A percentile compares a stretch with the other conserved stretches of the same genome.
Conservation (phyloP, 2,113 vertebrate genomes). For the Saccopteryx leptura region DNA sequence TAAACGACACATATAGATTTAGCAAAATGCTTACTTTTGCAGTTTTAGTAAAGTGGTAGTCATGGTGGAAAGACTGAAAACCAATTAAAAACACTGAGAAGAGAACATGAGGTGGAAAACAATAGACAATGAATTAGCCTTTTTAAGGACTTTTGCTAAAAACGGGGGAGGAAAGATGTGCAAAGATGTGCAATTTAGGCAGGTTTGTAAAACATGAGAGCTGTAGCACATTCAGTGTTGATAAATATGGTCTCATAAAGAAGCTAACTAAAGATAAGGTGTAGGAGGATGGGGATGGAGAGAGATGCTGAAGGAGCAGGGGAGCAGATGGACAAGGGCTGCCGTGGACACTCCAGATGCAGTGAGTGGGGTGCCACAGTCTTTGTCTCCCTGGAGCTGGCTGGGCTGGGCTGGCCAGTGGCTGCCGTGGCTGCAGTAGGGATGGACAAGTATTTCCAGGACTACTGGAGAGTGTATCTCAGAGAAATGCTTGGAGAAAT, state of each 20-base stretch:
- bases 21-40: not conserved
- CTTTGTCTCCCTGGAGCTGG: not conserved
- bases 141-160: conserved; percentile 9
- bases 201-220: not conserved
- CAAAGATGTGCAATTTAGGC: not conserved
- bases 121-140: not conserved
- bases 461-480: not conserved
- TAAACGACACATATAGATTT: not conserved
- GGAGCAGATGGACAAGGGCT: not conserved
- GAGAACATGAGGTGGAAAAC: not conserved
- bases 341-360: not conserved
- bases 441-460: not conserved
- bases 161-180: not conserved
- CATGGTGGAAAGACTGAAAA: not conserved
- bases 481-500: conserved; percentile 49
- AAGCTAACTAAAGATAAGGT: not conserved
- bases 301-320: not conserved
- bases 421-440: not conserved
- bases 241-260: not conserved
- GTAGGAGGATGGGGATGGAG: not conserved
- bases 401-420: not conserved
- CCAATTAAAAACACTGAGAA: not conserved
- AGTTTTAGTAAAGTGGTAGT: conserved; percentile 1
- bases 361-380: not conserved
- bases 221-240: not conserved